A percentile compares a stretch with the other conserved stretches of the same genome.
Conservation (phyloP, 2,888 invertebrate species). For the Acrobasis suavella region DNA sequence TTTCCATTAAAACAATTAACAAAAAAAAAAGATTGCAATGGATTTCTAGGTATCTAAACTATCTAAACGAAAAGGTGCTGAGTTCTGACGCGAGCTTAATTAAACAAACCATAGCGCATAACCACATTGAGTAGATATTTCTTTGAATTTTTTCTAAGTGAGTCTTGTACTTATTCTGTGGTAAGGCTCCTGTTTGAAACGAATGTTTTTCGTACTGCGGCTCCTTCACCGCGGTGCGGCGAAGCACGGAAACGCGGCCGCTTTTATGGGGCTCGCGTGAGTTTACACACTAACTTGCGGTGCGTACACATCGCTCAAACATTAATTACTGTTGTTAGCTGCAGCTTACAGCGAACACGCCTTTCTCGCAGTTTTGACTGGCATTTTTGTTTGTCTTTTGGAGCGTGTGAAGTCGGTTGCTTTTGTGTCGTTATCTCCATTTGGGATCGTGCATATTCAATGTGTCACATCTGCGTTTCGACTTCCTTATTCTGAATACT, state of each 20-base stretch:
- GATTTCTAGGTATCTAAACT: too few relatives aligned
- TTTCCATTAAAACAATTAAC: too few relatives aligned
- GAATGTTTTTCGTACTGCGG: not conserved
- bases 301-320: not conserved
- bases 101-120: too few relatives aligned
- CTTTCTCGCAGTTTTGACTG: not conserved
- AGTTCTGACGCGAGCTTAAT: too few relatives aligned
- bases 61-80: too few relatives aligned
- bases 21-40: too few relatives aligned
- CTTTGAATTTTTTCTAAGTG: too few relatives aligned
- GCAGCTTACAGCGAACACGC: not conserved
- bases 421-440: not conserved
- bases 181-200: not conserved
- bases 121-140: too few relatives aligned
- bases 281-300: not conserved
- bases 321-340: not conserved
- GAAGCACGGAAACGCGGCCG: constrained; percentile 10
- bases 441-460: too few relatives aligned
- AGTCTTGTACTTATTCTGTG: too few relatives aligned
- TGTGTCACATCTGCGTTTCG: too few relatives aligned
- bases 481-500: too few relatives aligned
- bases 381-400: constrained; percentile 1
- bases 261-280: not conserved
- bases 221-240: not conserved
- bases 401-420: not conserved